Conservation (phyloP, 2,888 invertebrate genomes). For the Tetrapedia diversipes region DNA sequence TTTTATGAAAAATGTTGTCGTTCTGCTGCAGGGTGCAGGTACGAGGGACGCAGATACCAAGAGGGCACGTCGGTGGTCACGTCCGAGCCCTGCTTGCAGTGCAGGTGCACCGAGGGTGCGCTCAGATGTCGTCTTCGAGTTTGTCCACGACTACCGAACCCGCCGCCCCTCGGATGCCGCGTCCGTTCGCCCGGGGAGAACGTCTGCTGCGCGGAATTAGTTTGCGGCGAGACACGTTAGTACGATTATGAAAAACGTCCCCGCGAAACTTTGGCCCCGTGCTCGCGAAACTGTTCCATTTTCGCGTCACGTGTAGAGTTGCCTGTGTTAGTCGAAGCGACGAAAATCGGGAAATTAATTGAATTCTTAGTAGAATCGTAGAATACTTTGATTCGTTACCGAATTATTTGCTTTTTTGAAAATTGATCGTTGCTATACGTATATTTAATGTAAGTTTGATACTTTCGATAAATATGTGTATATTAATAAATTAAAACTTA, state of each 20-base stretch:
- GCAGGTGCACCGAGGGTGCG: conserved; percentile 89
- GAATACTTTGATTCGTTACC: neutral
- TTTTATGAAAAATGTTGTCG: no score
- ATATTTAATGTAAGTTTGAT: no score
- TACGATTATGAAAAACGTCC: conserved; percentile 36
- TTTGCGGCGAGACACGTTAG: conserved; percentile 87
- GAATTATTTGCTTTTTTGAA: no score
- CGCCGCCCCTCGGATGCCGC: conserved; percentile 90
- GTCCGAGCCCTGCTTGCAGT: conserved; percentile 90
- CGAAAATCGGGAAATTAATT: neutral
- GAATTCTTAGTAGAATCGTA: neutral
- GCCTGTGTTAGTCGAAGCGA: neutral
- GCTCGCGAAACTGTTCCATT: neutral
- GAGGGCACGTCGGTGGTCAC: conserved; percentile 88
- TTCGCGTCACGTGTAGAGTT: neutral
- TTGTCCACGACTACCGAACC: conserved; percentile 90
- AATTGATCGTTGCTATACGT: no score
- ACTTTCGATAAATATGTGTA: no score
- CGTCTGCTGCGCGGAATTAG: conserved; percentile 90
- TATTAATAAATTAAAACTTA: no score
- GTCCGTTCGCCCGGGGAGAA: conserved; percentile 85
- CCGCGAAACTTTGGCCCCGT: neutral
- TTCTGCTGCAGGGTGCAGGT: conserved; percentile 87
- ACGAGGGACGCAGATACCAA: conserved; percentile 88
- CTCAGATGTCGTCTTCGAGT: conserved; percentile 90